Conservation (phyloP, 2,888 invertebrate genomes). For the Litoditis marina region DNA sequence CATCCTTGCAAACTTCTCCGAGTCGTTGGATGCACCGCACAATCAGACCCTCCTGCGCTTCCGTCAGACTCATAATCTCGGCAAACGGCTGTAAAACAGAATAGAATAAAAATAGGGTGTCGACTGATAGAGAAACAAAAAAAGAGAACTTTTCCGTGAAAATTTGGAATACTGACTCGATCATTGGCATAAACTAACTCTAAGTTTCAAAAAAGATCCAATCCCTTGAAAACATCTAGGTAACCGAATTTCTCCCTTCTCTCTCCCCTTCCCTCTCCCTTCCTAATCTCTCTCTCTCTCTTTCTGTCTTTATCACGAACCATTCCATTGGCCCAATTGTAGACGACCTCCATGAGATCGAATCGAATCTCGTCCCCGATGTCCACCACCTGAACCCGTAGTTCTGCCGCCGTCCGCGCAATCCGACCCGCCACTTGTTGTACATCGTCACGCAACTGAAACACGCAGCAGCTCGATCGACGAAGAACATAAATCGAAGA, state of each 20-base stretch:
- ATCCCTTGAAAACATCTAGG: no score
- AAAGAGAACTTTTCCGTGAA: no score
- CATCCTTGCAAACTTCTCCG: conserved; percentile 84
- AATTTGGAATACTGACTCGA: no score
- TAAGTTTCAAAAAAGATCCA: no score
- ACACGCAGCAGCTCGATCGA: no score
- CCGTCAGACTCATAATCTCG: conserved; percentile 85
- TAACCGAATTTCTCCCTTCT: no score
- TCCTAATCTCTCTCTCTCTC: no score
- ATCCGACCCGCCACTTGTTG: conserved; percentile 63
- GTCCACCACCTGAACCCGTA: conserved; percentile 8
- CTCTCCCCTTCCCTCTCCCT: no score
- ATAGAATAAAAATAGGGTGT: neutral
- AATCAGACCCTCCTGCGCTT: conserved; percentile 94
- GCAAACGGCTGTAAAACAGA: conserved; percentile 75
- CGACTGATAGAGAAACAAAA: no score
- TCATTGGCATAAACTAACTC: no score
- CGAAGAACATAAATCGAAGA: no score
- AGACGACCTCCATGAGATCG: conserved; percentile 86
- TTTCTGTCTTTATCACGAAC: conserved; percentile 65
- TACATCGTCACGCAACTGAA: conserved; percentile 74
- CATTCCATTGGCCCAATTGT: conserved; percentile 89
- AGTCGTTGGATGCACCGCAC: conserved; percentile 93
- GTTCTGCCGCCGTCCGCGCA: conserved; percentile 26
- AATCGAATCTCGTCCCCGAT: conserved; percentile 72